Percentiles rank a stretch among this genome's conserved stretches.
phyloP scores from a whole-genome alignment of 2,113 vertebrate species.

The Heterotilapia buettikoferi region DNA sequence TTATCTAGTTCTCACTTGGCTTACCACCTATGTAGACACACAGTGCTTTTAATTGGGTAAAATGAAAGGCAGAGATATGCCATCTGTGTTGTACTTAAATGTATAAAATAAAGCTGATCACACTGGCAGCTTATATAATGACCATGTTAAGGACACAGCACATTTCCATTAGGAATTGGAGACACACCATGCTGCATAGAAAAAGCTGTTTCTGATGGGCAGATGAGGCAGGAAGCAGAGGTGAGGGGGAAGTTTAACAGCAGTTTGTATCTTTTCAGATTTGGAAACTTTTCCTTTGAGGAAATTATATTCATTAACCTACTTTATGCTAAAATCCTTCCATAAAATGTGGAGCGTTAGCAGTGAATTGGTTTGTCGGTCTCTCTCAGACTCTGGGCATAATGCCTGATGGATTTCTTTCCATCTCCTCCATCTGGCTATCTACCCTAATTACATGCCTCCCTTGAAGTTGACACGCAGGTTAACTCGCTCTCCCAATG shows the following conservation, averaged over 20 bases:
- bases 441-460: conserved; percentile 24
- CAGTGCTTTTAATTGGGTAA: neutral
- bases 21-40: neutral
- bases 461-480: conserved; percentile 18
- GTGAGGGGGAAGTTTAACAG: neutral
- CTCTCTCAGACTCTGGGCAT: neutral
- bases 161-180: neutral
- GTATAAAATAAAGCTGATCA: neutral
- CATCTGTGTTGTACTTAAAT: neutral
- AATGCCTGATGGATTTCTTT: neutral
- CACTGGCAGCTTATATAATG: neutral
- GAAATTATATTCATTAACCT: neutral
- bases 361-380: neutral
- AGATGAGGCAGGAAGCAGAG: neutral
- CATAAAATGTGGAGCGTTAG: neutral
- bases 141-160: neutral
- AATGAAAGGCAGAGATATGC: neutral
- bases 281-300: neutral
- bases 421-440: neutral
- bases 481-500: conserved; percentile 13
- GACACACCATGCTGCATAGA: neutral
- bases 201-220: neutral
- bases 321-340: neutral
- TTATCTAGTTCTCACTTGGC: neutral
- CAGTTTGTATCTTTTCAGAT: neutral